Conservation (phyloP, 2,888 invertebrate species). For the Chironomus tentans region DNA sequence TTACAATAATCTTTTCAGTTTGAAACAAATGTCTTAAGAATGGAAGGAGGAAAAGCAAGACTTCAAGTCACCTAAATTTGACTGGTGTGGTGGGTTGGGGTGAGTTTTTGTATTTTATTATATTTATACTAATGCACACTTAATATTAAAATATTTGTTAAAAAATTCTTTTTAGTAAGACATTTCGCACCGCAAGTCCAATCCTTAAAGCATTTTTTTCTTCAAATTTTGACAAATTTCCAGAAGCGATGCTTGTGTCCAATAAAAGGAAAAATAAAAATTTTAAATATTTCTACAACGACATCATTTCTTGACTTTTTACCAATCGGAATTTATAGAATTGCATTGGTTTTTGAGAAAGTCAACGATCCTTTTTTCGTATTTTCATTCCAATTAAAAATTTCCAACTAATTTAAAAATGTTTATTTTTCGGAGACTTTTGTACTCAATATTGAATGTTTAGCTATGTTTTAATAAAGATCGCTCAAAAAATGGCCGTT, state of each 20-base stretch:
- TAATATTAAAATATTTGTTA: no score
- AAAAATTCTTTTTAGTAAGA: background rate
- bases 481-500: background rate
- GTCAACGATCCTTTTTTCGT: background rate
- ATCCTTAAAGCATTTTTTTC: background rate
- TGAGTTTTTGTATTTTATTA: no score
- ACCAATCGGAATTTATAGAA: background rate
- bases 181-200: background rate
- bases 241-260: background rate
- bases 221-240: background rate
- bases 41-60: no score
- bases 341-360: background rate
- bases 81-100: no score
- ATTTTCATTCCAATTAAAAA: background rate
- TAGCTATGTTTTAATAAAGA: background rate
- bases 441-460: no score
- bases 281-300: background rate
- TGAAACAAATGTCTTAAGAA: background rate
- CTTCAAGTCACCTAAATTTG: no score
- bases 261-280: background rate
- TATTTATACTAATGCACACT: no score
- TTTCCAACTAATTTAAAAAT: no score
- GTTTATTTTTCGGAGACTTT: no score
- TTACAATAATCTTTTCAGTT: background rate
- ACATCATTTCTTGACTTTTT: background rate